Percentiles rank a stretch among this genome's conserved stretches.
Conservation (phyloP, 1,140 invertebrate species). For the Halesus radiatus region DNA sequence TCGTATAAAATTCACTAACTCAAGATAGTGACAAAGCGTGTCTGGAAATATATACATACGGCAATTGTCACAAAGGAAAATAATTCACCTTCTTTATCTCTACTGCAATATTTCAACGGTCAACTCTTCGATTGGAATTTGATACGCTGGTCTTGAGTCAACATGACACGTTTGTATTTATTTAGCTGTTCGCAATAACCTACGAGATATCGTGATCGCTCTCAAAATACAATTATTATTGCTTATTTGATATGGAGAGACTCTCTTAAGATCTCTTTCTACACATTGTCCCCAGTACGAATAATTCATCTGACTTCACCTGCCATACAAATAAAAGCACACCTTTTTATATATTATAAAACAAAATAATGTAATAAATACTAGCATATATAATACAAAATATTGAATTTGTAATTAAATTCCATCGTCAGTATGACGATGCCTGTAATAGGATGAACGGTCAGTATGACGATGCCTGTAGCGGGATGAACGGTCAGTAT, state of each 20-base stretch:
- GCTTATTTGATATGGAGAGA: constrained; percentile 36
- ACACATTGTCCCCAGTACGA: too few relatives aligned
- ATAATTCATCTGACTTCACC: not conserved
- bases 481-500: too few relatives aligned
- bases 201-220: constrained; percentile 16
- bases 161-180: not conserved
- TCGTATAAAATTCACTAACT: not conserved
- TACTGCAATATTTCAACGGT: too few relatives aligned
- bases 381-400: too few relatives aligned
- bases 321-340: not conserved
- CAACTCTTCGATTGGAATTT: not conserved
- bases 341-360: too few relatives aligned
- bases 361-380: too few relatives aligned
- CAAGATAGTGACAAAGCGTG: too few relatives aligned
- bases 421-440: too few relatives aligned
- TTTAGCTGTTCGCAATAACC: constrained; percentile 1
- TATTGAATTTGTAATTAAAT: too few relatives aligned
- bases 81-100: too few relatives aligned
- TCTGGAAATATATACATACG: not conserved
- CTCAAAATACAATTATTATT: constrained; percentile 38
- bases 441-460: too few relatives aligned
- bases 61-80: not conserved
- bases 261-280: not conserved
- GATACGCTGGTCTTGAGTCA: not conserved
- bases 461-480: too few relatives aligned